These are phyloP conservation scores for Holcopasites calliopsidis DNA, from an alignment of 1,140 invertebrate genomes.

Conservation along the genomic window DNA sequence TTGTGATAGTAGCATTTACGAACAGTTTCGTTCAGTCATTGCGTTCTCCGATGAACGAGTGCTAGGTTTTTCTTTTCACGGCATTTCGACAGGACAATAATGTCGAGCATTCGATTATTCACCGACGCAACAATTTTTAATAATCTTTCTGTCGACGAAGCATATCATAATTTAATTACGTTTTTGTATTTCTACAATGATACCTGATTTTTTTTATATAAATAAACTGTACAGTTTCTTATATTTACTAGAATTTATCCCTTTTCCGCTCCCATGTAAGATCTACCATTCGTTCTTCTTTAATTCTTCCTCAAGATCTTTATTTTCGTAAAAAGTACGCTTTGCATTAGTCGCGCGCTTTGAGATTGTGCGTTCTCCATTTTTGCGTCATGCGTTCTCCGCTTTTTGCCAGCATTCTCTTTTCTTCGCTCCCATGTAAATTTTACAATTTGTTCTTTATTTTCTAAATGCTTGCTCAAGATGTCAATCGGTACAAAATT, in stretches of 20 bases:
- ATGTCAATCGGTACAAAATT: neutral
- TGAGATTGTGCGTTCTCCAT: too few relatives aligned
- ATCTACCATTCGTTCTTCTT: neutral
- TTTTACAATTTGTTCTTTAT: neutral
- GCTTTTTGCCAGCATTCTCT: neutral
- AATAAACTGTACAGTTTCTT: conserved; percentile 44
- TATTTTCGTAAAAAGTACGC: too few relatives aligned
- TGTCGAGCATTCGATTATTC: neutral
- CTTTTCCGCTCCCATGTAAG: too few relatives aligned
- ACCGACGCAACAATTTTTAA: neutral
- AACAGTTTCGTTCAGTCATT: neutral
- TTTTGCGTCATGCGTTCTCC: too few relatives aligned
- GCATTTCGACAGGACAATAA: conserved; percentile 17
- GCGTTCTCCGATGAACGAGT: neutral
- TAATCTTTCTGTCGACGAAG: neutral
- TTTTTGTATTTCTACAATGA: conserved; percentile 30
- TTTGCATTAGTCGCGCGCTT: too few relatives aligned
- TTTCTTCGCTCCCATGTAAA: neutral
- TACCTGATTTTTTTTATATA: conserved; percentile 42
- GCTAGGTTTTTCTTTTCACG: neutral
- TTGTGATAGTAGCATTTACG: conserved; percentile 33
- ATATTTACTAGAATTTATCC: too few relatives aligned
- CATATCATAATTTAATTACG: conserved; percentile 23
- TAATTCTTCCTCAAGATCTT: neutral
- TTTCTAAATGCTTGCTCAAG: neutral